Evolutionary conservation across 2,797 vertebrate genomes (phyloP), one percentile per base, ranked within the genome.

Genomic region (Bothrops alternatus): DNA sequence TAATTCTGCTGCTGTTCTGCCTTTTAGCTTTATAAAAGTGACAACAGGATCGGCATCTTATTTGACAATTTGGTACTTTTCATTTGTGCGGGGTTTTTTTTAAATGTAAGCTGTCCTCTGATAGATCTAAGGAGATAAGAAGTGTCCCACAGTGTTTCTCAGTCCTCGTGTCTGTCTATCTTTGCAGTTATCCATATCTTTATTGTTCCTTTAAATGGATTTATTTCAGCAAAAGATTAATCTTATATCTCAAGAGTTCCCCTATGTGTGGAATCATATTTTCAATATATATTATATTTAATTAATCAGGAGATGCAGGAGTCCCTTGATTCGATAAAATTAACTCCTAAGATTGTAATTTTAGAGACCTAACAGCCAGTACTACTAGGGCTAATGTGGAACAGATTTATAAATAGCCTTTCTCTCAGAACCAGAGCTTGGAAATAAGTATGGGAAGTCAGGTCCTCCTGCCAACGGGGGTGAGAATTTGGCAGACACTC

Each of bases 361-460:
- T 10, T 57, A 90, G 14, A 91, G 50, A 85, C 58, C 20, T n/a
- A 87, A 87, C 25, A 91, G 90, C 50, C 55, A 87, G 56, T 12
- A 11, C 20, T 89, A 73, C 20, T 89, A 73, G 0, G 0, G 58
- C 26, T 88, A 94, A 90, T 91, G 92, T 91, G 93, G 50, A 95
- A 69, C 0, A 88, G 53, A 93, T 91, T 53, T 91, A 88, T 55
- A 63, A 89, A 90, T 20, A 63, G 91, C 47, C 90, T 32, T 88
- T n/a, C 23, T 57, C 88, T 90, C 53, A 28, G 95, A 94, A 65
- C 0, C 69, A 26, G 87, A 93, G 78, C 28, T 25, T 1, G 55
- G 90, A 94, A 91, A 60, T 55, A 93, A 94, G 60, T 3, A 32
- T 92, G 58, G 60, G 88, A 90, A 73, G 91, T 91, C 90, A 93